phyloP scores from a whole-genome alignment of 2,113 vertebrate species.

The Baryphthengus martii region DNA sequence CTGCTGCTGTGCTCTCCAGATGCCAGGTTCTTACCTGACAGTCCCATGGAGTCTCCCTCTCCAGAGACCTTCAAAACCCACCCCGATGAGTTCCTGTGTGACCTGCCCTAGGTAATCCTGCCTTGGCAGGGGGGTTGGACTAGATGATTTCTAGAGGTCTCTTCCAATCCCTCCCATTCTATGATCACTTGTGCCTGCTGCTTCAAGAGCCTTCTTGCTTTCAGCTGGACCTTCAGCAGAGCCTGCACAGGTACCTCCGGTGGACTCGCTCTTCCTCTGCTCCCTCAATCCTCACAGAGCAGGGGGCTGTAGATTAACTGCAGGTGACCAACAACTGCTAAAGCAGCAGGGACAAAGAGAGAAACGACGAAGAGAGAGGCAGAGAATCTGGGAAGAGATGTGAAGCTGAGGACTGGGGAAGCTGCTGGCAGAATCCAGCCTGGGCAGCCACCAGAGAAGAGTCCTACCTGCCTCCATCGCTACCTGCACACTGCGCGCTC shows the following conservation, averaged over 20 bases:
- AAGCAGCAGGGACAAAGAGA: background rate
- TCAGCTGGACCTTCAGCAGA: background rate
- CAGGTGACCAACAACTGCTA: background rate
- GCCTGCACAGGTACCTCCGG: background rate
- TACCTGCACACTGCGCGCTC: fast-evolving
- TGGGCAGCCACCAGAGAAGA: background rate
- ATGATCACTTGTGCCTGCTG: background rate
- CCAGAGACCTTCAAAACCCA: too few species aligned
- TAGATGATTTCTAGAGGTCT: too few species aligned
- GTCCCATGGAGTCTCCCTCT: too few species aligned
- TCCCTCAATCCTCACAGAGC: background rate
- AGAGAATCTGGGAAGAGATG: background rate
- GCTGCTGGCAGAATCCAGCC: background rate
- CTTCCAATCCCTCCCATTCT: too few species aligned
- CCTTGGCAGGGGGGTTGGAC: too few species aligned
- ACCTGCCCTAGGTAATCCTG: too few species aligned
- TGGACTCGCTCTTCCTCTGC: background rate
- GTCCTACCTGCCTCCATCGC: background rate
- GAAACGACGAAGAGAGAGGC: background rate
- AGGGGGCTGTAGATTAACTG: background rate
- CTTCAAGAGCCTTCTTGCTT: background rate
- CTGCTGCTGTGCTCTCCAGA: fast-evolving
- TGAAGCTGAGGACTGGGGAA: background rate
- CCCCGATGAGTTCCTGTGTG: too few species aligned
- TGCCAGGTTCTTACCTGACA: background rate